phyloP scores from a whole-genome alignment of 2,888 invertebrate genomes.

The Hedya salicella region DNA sequence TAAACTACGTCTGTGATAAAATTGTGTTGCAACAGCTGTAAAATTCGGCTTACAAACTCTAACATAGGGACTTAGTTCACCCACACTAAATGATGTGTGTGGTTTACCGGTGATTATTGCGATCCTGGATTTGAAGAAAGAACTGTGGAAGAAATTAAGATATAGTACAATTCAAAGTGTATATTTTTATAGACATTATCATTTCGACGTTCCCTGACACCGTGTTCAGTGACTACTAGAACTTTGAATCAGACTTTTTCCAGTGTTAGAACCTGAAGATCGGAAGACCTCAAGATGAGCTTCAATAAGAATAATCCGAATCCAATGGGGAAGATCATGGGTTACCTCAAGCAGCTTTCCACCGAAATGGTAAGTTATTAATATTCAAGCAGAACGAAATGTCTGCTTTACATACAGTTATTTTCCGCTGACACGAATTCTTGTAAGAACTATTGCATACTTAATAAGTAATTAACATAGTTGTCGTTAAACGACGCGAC shows the following conservation, averaged over 20 bases:
- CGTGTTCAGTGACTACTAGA: slow-evolving; percentile 49
- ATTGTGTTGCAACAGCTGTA: slow-evolving; percentile 62
- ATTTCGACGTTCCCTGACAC: slow-evolving; percentile 77
- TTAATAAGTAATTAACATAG: slow-evolving; percentile 41
- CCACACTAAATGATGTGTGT: slow-evolving; percentile 65
- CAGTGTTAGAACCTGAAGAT: slow-evolving; percentile 49
- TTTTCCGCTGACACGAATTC: slow-evolving; percentile 48
- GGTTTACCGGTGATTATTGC: slow-evolving; percentile 63
- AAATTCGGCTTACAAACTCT: slow-evolving; percentile 34
- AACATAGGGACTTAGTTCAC: slow-evolving; percentile 42
- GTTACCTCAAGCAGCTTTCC: slow-evolving; percentile 80
- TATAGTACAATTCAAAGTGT: slow-evolving; percentile 66
- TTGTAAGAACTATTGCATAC: slow-evolving; percentile 44
- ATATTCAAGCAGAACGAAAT: slow-evolving; percentile 14
- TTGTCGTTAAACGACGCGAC: slow-evolving; percentile 16
- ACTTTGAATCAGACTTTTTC: slow-evolving; percentile 46
- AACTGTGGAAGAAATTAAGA: slow-evolving; percentile 58
- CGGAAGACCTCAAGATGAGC: slow-evolving; percentile 75
- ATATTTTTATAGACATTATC: slow-evolving; percentile 71
- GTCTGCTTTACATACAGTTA: slow-evolving; percentile 38
- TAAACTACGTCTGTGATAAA: slow-evolving; percentile 51
- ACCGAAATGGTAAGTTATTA: slow-evolving; percentile 77
- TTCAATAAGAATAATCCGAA: slow-evolving; percentile 83
- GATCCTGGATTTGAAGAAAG: slow-evolving; percentile 72
- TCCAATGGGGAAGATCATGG: slow-evolving; percentile 82